These are phyloP conservation scores for Electrophaes corylata DNA, from an alignment of 2,888 invertebrate species.

Conservation along the genomic window DNA sequence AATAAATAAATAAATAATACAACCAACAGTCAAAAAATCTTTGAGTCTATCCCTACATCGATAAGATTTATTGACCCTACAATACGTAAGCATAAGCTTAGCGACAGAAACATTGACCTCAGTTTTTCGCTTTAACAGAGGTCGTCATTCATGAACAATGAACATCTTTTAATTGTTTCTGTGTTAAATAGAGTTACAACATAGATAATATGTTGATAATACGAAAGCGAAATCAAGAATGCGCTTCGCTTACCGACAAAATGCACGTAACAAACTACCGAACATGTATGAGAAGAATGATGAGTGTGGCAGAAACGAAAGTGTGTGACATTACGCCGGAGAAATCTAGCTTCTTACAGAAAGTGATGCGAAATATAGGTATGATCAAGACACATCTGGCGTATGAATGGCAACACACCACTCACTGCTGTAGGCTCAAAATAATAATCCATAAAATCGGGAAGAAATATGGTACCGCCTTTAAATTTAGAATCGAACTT, in stretches of 20 bases:
- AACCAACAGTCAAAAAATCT: too few species aligned
- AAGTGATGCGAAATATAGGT: slow-evolving; percentile 11
- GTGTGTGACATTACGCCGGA: slow-evolving; percentile 5
- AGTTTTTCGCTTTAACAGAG: too few species aligned
- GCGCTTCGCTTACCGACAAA: slow-evolving; percentile 11
- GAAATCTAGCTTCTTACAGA: slow-evolving; percentile 19
- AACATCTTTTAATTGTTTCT: slow-evolving; percentile 1
- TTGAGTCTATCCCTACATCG: background rate
- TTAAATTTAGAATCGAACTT: too few species aligned
- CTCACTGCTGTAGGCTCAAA: background rate
- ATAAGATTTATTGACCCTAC: background rate
- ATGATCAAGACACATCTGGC: background rate
- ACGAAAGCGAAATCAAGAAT: slow-evolving; percentile 25
- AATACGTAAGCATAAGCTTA: too few species aligned
- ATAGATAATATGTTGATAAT: too few species aligned
- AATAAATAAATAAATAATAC: too few species aligned
- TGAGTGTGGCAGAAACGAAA: slow-evolving; percentile 23
- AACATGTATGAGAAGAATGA: slow-evolving; percentile 22
- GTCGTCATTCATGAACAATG: background rate
- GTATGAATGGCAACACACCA: background rate
- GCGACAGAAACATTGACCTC: too few species aligned
- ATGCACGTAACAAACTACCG: slow-evolving; percentile 20
- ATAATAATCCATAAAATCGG: too few species aligned
- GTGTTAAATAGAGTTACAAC: slow-evolving; percentile 5
- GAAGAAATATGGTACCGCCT: too few species aligned